Conservation (phyloP, 2,888 invertebrate species). For the Noctua comes region DNA sequence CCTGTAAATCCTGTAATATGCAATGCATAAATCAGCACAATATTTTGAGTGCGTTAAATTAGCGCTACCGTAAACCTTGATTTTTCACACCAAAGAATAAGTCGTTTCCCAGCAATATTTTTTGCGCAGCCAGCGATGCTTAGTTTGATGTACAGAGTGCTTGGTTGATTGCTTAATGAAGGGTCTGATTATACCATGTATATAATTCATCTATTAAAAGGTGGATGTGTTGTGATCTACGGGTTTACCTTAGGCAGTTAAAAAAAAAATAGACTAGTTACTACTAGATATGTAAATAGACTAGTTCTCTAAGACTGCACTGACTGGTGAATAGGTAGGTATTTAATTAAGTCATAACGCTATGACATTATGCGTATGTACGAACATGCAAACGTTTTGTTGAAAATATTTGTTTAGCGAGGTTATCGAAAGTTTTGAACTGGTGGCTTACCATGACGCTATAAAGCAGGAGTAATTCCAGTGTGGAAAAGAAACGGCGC, state of each 20-base stretch:
- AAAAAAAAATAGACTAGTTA: no score
- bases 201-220: not conserved
- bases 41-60: no score
- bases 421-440: not conserved
- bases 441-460: no score
- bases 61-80: no score
- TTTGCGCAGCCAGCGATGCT: not conserved
- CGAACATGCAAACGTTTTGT: no score
- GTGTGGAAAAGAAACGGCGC: no score
- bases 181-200: not conserved
- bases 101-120: no score
- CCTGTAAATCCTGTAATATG: no score
- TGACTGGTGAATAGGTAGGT: conserved; percentile 1
- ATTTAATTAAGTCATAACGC: conserved; percentile 6
- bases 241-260: conserved; percentile 10
- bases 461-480: no score
- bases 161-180: not conserved
- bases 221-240: no score
- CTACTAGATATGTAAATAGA: conserved; percentile 8
- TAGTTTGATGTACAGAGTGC: not conserved
- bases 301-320: conserved; percentile 3
- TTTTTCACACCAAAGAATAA: no score
- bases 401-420: conserved; percentile 17
- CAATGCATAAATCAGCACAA: no score
- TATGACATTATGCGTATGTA: not conserved